Base-by-base conservation (phyloP, 1,140 invertebrate species). In the Scaptomyza montana region DNA sequence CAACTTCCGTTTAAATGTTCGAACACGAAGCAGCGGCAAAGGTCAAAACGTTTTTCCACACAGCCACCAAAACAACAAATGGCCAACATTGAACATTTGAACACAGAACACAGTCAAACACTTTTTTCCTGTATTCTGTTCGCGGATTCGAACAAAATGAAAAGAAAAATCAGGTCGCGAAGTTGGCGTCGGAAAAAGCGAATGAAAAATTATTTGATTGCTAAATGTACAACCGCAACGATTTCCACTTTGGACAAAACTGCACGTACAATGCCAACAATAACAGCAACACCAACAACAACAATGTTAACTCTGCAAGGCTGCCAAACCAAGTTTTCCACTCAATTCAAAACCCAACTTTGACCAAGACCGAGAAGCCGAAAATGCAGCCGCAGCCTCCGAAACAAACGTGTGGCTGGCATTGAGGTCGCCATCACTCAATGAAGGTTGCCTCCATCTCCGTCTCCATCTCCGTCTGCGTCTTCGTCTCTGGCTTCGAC, bases 1-100 rank as follows among this genome's bases (percentile, higher is more conserved):
- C 84, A 89, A 89, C 84, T 84, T 89, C 84, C 84, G 84, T 89
- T 89, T 89, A 89, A 89, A 89, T 89, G 84, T 82, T 86, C 77
- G 73, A 89, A 77, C 79, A 84, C 84, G 84, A 89, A 70, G 79
- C 76, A 68, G 64, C 76, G 70, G 56, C 74, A 89, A 89, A 87
- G 84, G 84, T 84, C 84, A 87, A 87, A 89, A 89, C 79, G 80
- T 84, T 89, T 89, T 77, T 73, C 68, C 66, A 46, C 53, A 46
- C 53, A 55, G 25, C 36, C 28, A 54, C 30, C 30, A 30, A 30
- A 74, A 56, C 56, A 68, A 10, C 62, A 59, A 71, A 56, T 49
- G 51, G 59, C 59, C 51, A 56, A 56, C 25, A 36, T 41, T n/a
- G 51, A 49, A 71, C 63, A 59, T 61, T 59, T 25, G 21, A 25